phyloP scores from a whole-genome alignment of 1,140 invertebrate species.

The Drosophila paulistorum region DNA sequence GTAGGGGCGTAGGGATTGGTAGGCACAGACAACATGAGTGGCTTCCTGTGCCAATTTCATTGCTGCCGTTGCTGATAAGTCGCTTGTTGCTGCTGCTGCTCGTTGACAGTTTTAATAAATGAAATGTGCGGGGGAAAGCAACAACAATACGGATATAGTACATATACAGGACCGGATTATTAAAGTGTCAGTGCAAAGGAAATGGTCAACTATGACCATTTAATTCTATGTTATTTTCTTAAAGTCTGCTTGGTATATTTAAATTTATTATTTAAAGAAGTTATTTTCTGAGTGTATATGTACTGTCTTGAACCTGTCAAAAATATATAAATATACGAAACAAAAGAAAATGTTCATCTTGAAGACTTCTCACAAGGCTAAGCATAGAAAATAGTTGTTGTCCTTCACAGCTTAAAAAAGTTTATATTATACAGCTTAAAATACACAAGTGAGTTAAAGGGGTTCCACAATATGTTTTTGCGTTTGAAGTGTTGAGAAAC shows the following conservation, averaged over 20 bases:
- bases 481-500: neutral
- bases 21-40: neutral
- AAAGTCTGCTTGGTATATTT: no score
- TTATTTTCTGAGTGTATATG: no score
- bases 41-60: conserved; percentile 19
- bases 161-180: neutral
- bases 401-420: neutral
- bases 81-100: conserved; percentile 37
- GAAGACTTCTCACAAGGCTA: neutral
- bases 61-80: conserved; percentile 35
- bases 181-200: neutral
- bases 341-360: neutral
- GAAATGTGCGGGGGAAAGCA: conserved; percentile 27
- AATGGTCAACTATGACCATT: no score
- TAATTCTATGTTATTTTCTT: no score
- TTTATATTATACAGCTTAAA: neutral
- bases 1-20: neutral
- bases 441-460: neutral
- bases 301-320: no score
- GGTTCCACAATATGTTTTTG: no score
- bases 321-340: neutral
- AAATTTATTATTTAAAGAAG: no score
- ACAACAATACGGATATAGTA: neutral
- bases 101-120: conserved; percentile 69
- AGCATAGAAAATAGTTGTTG: neutral